Percentiles rank a stretch among this genome's conserved stretches.
Evolutionary conservation across 2,888 invertebrate genomes (phyloP).

Genomic region (Aphidius colemani): DNA sequence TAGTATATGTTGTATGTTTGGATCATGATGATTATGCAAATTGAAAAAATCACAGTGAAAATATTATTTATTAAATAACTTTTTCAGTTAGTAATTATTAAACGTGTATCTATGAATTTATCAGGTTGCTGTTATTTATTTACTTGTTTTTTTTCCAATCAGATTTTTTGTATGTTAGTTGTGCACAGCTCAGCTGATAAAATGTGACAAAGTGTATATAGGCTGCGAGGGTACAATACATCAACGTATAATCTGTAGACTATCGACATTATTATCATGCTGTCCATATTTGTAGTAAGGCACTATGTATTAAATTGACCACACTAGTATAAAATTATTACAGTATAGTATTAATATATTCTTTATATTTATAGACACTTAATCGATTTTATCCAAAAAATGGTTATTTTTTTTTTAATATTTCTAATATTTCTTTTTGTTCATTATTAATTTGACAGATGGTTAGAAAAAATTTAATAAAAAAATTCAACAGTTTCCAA

Average conservation of each 20-base stretch:
- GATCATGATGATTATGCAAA: no score
- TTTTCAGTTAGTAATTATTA: no score
- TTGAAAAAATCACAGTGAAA: no score
- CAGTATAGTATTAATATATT: constrained; percentile 45
- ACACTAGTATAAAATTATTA: constrained; percentile 38
- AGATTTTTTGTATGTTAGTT: background rate
- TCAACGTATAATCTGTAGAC: constrained; percentile 43
- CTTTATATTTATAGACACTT: background rate
- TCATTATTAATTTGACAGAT: background rate
- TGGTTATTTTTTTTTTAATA: background rate
- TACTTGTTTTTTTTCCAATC: no score
- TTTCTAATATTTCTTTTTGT: background rate
- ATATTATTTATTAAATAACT: no score
- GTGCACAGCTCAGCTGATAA: constrained; percentile 8
- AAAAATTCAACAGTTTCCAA: no score
- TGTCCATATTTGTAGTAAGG: constrained; percentile 48
- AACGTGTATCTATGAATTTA: no score
- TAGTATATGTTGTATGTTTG: no score
- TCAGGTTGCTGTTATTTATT: no score
- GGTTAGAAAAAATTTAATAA: no score
- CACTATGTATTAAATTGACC: constrained; percentile 44
- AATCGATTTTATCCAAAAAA: background rate
- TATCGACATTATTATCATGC: constrained; percentile 51
- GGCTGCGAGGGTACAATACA: constrained; percentile 47
- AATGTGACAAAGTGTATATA: constrained; percentile 37